Conservation (phyloP, 2,888 invertebrate species). For the Coecobrya sp. region DNA sequence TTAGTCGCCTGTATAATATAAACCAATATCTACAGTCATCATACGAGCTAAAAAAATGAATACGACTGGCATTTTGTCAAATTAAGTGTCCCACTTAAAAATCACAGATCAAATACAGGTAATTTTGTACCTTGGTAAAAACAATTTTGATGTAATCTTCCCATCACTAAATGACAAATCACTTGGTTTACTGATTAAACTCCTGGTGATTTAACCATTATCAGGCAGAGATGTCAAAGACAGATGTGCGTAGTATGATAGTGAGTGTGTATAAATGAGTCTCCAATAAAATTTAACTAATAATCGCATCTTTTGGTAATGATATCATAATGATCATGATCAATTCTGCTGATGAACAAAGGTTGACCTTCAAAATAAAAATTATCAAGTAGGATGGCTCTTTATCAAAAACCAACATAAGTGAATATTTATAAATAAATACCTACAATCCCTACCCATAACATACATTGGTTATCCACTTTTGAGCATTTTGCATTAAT, state of each 20-base stretch:
- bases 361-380: conserved; percentile 35
- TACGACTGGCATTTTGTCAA: neutral
- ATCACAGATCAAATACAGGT: neutral
- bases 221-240: neutral
- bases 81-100: conserved; percentile 29
- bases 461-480: neutral
- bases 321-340: neutral
- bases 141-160: neutral
- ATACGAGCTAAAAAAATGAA: neutral
- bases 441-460: neutral
- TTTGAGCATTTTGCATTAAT: conserved; percentile 20
- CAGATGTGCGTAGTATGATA: neutral
- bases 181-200: neutral
- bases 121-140: neutral
- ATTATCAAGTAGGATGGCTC: conserved; percentile 4
- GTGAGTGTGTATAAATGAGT: neutral
- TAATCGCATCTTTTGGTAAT: conserved; percentile 5
- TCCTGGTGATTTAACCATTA: neutral
- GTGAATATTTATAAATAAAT: conserved; percentile 14
- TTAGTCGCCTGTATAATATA: too few species aligned
- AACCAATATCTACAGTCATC: too few species aligned
- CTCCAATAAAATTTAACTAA: neutral
- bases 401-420: neutral
- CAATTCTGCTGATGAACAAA: conserved; percentile 20
- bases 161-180: conserved; percentile 24